A percentile compares a stretch with the other conserved stretches of the same genome.
Conservation (phyloP, 2,888 invertebrate genomes). For the Lasioglossum leucozonium region DNA sequence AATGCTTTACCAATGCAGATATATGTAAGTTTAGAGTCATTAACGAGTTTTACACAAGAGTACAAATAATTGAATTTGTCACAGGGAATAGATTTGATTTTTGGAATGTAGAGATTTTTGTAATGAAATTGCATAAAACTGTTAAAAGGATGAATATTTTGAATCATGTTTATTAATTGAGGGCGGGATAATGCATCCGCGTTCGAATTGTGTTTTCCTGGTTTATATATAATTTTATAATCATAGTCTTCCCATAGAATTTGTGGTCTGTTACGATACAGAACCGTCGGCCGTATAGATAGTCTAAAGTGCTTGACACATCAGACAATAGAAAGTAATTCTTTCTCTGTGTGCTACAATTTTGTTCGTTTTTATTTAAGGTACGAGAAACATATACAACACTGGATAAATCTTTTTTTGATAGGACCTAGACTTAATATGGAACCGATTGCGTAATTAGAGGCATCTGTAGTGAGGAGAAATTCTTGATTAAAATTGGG, state of each 20-base stretch:
- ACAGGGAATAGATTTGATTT: constrained; percentile 16
- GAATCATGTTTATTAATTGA: constrained; percentile 18
- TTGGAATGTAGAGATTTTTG: constrained; percentile 30
- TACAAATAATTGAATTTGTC: constrained; percentile 20
- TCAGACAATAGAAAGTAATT: constrained; percentile 31
- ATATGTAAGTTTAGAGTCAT: background rate
- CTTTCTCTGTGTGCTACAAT: constrained; percentile 40
- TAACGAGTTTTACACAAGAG: constrained; percentile 22
- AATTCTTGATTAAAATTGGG: too few relatives aligned
- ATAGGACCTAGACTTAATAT: too few relatives aligned
- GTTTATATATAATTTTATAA: too few relatives aligned
- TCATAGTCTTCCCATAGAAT: too few relatives aligned
- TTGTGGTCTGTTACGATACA: too few relatives aligned
- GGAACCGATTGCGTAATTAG: too few relatives aligned
- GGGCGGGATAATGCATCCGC: constrained; percentile 7
- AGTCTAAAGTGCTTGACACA: constrained; percentile 17
- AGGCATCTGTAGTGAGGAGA: too few relatives aligned
- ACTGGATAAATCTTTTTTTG: constrained; percentile 21
- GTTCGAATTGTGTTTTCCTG: too few relatives aligned
- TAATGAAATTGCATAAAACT: constrained; percentile 25
- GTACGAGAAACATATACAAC: constrained; percentile 30
- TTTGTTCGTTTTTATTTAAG: constrained; percentile 22
- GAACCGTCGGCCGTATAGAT: too few relatives aligned
- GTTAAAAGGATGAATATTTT: constrained; percentile 13
- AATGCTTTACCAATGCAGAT: background rate